A percentile compares a stretch with the other conserved stretches of the same genome.
Conservation (phyloP, 2,888 invertebrate genomes). For the Synergus laeviventris region DNA sequence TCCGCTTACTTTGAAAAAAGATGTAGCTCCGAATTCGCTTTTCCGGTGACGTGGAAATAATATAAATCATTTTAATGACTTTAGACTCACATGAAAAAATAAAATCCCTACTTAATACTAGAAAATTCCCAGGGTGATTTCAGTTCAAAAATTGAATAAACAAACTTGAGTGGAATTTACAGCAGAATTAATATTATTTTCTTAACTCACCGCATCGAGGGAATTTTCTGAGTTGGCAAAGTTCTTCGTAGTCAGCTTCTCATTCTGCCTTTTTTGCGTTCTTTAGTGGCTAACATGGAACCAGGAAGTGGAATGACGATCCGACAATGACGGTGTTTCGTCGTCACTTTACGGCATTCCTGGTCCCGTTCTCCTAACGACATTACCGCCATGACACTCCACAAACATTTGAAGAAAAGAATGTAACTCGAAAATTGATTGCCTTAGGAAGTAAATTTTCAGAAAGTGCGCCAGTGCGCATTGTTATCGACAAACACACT, state of each 20-base stretch:
- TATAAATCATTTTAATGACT: background rate
- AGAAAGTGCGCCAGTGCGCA: background rate
- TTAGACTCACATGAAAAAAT: background rate
- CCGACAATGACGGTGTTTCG: conserved; percentile 23
- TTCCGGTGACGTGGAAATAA: conserved; percentile 7
- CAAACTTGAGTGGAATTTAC: background rate
- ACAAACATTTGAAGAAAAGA: conserved; percentile 32
- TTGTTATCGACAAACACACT: background rate
- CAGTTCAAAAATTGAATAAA: too few species aligned
- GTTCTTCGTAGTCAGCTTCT: conserved; percentile 48
- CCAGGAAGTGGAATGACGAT: conserved; percentile 33
- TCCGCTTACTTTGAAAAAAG: conserved; percentile 19
- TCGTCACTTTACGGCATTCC: conserved; percentile 25
- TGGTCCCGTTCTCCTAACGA: conserved; percentile 28
- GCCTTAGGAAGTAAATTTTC: background rate
- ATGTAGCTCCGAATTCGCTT: conserved; percentile 43
- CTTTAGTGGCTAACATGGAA: conserved; percentile 43
- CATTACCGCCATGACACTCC: conserved; percentile 46
- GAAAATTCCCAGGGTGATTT: background rate
- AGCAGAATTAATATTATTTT: background rate
- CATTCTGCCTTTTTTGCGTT: conserved; percentile 51
- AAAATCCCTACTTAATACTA: background rate
- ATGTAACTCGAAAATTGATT: background rate
- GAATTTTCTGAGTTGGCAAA: conserved; percentile 46
- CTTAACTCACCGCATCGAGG: conserved; percentile 48